These are phyloP conservation scores for Drosophila tristis DNA, from an alignment of 1,140 invertebrate species.

Conservation along the genomic window DNA sequence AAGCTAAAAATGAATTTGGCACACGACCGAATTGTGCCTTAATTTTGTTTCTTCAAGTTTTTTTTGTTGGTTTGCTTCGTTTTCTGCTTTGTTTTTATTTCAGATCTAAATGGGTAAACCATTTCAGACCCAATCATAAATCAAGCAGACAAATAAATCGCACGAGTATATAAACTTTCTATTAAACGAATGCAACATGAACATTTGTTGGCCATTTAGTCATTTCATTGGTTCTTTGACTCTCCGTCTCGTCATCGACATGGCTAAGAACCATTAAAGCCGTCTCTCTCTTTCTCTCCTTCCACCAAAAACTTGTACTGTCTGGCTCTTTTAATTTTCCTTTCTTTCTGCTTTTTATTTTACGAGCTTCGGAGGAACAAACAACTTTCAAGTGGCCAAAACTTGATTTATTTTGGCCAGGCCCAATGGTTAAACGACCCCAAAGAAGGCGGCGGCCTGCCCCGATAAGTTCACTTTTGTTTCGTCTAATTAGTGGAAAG, in stretches of 20 bases:
- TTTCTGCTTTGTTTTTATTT: slow-evolving; percentile 6
- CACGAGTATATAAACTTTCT: slow-evolving; percentile 18
- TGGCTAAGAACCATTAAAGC: slow-evolving; percentile 49
- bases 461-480: slow-evolving; percentile 27
- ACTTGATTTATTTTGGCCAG: slow-evolving; percentile 44
- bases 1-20: slow-evolving; percentile 65
- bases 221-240: slow-evolving; percentile 31
- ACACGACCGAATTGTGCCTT: slow-evolving; percentile 43
- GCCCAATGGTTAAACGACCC: slow-evolving; percentile 38
- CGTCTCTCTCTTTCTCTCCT: no score
- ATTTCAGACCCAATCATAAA: slow-evolving; percentile 24
- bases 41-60: slow-evolving; percentile 13
- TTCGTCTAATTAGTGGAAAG: slow-evolving; percentile 53
- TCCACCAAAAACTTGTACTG: slow-evolving; percentile 12
- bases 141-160: slow-evolving; percentile 11
- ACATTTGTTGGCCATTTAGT: slow-evolving; percentile 22
- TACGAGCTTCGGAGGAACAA: slow-evolving; percentile 30
- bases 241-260: slow-evolving; percentile 10
- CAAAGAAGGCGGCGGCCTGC: slow-evolving; percentile 14
- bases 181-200: no score
- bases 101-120: slow-evolving; percentile 32
- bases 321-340: slow-evolving; percentile 47
- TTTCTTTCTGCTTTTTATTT: slow-evolving; percentile 31
- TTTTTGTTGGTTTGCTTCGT: slow-evolving; percentile 25
- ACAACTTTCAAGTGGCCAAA: slow-evolving; percentile 38